Evolutionary conservation across 2,113 vertebrate genomes (phyloP), one percentile per base, ranked within the genome.

Genomic region (Scartelaos histophorus): DNA sequence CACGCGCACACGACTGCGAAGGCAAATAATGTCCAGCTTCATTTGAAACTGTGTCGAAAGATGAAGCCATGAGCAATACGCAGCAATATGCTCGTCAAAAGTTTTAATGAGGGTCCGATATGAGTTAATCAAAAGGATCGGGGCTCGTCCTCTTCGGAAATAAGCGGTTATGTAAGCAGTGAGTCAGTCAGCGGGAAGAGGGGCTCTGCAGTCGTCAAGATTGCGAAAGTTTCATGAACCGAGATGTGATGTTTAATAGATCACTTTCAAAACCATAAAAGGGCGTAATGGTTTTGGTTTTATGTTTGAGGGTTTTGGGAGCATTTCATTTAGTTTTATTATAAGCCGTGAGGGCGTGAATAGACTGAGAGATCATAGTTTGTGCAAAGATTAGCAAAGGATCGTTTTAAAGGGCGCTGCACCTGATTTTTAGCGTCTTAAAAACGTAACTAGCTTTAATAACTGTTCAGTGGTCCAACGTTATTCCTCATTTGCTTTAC

Each of bases 241-340:
- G 25, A 51, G 46, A 47, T 62, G 7, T 73, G 67, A 81, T 72
- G 60, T 74, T 66, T 75, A 72, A 82, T 75, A 75, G 22, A 75
- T 82, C 5, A 54, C 53, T 13, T 13, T 75, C 15, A 53, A 29
- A 74, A 38, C 69, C 51, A 47, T 66, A 24, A 46, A 78, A 71
- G 49, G 15, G 43, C 1, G 17, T 49, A 61, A 79, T 70, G 67
- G 62, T 64, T 70, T 73, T 56, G 67, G 21, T 70, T 16, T 45
- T 22, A 61, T 21, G 51, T 70, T 34, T 12, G 47, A 24, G 29
- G 62, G 29, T 57, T 25, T 67, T 58, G 5, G 15, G 2, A 61
- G 60, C 22, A 17, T 66, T 45, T 6, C 3, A 34, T 25, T 43
- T 29, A 6, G n/a, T 38, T 7, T 62, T 3, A 46, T 51, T 51